Conservation (phyloP, 2,888 invertebrate genomes). For the Pimpla rufipes region DNA sequence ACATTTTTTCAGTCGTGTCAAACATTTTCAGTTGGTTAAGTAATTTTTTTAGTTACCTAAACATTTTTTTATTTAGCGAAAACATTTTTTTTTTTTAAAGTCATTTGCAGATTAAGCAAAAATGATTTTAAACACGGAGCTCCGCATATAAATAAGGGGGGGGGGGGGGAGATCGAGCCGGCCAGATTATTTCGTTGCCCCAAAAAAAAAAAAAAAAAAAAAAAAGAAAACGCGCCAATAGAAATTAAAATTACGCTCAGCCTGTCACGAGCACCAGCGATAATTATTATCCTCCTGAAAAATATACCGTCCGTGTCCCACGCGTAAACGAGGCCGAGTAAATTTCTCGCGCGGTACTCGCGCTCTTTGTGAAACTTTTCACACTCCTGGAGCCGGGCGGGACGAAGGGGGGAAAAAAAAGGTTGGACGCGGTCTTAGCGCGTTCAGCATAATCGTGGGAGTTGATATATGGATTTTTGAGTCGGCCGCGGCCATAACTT, state of each 20-base stretch:
- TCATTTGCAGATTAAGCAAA: no score
- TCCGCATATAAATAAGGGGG: no score
- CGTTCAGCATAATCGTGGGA: slow-evolving; percentile 10
- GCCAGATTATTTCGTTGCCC: slow-evolving; percentile 42
- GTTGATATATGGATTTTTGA: slow-evolving; percentile 39
- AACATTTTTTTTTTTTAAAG: no score
- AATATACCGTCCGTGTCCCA: slow-evolving; percentile 17
- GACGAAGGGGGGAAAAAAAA: slow-evolving; percentile 1
- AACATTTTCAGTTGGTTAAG: no score
- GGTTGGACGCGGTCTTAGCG: neutral
- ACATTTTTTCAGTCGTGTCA: no score
- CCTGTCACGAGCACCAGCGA: slow-evolving; percentile 23
- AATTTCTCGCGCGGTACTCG: neutral
- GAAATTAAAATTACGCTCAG: slow-evolving; percentile 12
- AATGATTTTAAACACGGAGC: no score
- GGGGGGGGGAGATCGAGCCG: slow-evolving; percentile 25
- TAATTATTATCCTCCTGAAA: slow-evolving; percentile 35
- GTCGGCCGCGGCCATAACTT: slow-evolving; percentile 26
- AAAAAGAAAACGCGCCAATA: slow-evolving; percentile 1
- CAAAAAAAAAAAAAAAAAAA: slow-evolving; percentile 2
- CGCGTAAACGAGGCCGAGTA: neutral
- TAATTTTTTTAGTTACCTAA: no score
- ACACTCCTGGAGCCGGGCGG: neutral
- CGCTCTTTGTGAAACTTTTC: slow-evolving; percentile 9
- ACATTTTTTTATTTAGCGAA: no score